Percentiles rank a stretch among this genome's conserved stretches.
Conservation (phyloP, 2,888 invertebrate species). For the Ectemnius cavifrons region DNA sequence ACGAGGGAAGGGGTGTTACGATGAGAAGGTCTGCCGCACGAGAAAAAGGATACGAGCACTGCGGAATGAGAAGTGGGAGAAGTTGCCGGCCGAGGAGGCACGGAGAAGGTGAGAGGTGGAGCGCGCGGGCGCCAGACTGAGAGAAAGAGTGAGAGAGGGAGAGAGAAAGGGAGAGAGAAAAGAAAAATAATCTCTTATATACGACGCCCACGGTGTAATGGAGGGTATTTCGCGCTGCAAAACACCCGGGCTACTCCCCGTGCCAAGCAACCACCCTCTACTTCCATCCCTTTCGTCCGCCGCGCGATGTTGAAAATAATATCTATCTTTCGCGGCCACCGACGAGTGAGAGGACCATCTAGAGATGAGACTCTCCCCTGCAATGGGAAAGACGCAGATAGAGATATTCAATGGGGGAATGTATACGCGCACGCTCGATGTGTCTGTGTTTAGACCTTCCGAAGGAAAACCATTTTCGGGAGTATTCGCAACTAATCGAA, state of each 20-base stretch:
- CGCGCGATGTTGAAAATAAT: conserved; percentile 70
- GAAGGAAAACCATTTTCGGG: conserved; percentile 56
- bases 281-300: conserved; percentile 51
- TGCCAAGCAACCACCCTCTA: conserved; percentile 42
- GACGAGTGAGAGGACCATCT: conserved; percentile 29
- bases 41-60: background rate
- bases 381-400: conserved; percentile 19
- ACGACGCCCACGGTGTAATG: conserved; percentile 73
- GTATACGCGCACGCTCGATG: conserved; percentile 42
- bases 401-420: background rate
- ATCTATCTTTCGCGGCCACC: conserved; percentile 66
- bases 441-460: conserved; percentile 47
- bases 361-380: conserved; percentile 26
- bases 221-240: conserved; percentile 76
- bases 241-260: conserved; percentile 67
- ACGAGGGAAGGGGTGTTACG: conserved; percentile 7
- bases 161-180: conserved; percentile 56
- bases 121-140: conserved; percentile 32
- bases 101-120: conserved; percentile 33
- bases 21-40: conserved; percentile 12
- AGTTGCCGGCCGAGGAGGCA: conserved; percentile 14
- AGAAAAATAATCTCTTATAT: conserved; percentile 74
- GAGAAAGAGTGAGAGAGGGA: conserved; percentile 9
- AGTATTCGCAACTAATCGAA: conserved; percentile 13
- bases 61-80: conserved; percentile 10